A percentile compares a stretch with the other conserved stretches of the same genome.
phyloP scores from a whole-genome alignment of 2,797 vertebrate genomes.

The Phalloptychus januarius region DNA sequence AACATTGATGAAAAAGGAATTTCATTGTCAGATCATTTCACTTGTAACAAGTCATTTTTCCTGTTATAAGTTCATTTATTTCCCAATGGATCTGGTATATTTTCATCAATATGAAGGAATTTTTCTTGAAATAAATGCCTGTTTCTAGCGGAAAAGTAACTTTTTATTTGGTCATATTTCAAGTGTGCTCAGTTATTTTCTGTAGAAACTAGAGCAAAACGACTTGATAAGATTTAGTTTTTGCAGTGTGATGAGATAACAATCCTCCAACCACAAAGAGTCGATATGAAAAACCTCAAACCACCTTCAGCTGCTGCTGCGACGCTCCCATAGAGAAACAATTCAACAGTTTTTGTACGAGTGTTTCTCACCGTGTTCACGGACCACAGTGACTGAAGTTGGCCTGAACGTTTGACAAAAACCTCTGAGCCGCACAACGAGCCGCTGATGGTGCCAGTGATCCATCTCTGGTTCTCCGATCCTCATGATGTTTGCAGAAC shows the following conservation, averaged over 20 bases:
- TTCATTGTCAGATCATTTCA: too few species aligned
- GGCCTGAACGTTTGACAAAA: slow-evolving; percentile 6
- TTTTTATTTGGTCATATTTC: too few species aligned
- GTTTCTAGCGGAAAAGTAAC: too few species aligned
- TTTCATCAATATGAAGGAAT: too few species aligned
- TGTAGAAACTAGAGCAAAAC: too few species aligned
- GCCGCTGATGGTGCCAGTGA: not conserved
- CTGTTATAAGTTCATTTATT: too few species aligned
- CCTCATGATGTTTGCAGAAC: not conserved
- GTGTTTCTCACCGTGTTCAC: slow-evolving; percentile 31
- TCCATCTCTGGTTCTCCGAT: not conserved
- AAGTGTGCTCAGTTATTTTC: too few species aligned
- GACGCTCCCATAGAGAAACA: slow-evolving; percentile 33
- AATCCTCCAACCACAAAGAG: slow-evolving; percentile 11
- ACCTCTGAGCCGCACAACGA: slow-evolving; percentile 2
- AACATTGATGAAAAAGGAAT: too few species aligned
- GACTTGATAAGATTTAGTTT: too few species aligned
- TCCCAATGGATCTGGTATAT: too few species aligned
- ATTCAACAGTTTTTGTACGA: slow-evolving; percentile 63
- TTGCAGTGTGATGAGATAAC: slow-evolving; percentile 19
- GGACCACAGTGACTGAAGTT: slow-evolving; percentile 37
- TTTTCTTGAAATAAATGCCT: too few species aligned
- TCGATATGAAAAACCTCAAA: slow-evolving; percentile 32
- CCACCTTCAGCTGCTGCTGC: slow-evolving; percentile 31
- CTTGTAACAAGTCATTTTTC: too few species aligned